phyloP scores from a whole-genome alignment of 2,113 vertebrate genomes.

The Pontoporia blainvillei region DNA sequence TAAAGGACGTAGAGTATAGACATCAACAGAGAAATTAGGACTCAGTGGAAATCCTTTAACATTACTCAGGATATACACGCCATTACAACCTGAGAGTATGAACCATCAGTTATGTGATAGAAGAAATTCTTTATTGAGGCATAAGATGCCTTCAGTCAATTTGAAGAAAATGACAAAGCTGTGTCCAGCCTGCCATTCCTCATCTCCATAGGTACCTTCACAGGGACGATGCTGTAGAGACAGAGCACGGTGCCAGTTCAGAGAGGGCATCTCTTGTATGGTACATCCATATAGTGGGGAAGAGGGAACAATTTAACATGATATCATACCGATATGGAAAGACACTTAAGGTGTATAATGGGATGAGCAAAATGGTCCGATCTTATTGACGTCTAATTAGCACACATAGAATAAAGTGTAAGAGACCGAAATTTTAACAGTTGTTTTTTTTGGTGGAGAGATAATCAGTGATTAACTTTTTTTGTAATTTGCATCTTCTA shows the following conservation, averaged over 20 bases:
- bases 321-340: background rate
- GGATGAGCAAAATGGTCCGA: background rate
- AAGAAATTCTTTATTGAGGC: background rate
- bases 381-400: background rate
- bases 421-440: background rate
- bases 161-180: background rate
- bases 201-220: background rate
- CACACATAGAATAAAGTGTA: background rate
- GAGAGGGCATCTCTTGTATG: background rate
- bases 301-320: background rate
- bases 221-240: background rate
- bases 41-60: background rate
- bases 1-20: background rate
- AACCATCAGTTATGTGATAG: background rate
- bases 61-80: background rate
- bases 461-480: background rate
- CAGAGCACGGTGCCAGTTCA: background rate
- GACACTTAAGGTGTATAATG: background rate
- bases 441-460: background rate
- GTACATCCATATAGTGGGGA: accelerated
- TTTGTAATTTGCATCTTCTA: background rate
- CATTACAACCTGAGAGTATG: background rate
- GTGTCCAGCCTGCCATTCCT: background rate
- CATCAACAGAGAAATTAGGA: background rate
- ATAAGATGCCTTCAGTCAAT: background rate